phyloP scores from a whole-genome alignment of 2,113 vertebrate genomes.

The Arizona elegans region DNA sequence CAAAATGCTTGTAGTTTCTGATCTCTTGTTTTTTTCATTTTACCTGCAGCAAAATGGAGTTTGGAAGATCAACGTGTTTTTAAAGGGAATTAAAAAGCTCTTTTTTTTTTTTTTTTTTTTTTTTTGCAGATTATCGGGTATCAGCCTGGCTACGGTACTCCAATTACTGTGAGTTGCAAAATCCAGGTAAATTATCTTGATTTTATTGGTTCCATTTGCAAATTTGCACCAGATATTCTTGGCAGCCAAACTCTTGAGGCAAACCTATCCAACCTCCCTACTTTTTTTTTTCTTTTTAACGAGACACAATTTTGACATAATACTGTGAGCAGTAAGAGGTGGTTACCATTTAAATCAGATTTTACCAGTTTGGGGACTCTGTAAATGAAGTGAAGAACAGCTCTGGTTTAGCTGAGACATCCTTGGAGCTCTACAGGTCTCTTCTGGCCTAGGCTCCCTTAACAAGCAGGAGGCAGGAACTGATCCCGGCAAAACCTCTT shows the following conservation, averaged over 20 bases:
- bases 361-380: not conserved
- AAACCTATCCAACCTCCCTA: not conserved
- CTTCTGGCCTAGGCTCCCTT: no score
- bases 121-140: slow-evolving; percentile 88
- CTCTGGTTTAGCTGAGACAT: not conserved
- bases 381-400: not conserved
- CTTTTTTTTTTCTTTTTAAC: not conserved
- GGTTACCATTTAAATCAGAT: not conserved
- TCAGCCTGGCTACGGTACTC: slow-evolving; percentile 83
- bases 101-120: not conserved
- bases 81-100: not conserved
- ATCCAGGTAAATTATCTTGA: slow-evolving; percentile 76
- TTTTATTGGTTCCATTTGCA: fast-evolving
- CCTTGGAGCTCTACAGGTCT: no score
- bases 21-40: not conserved
- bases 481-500: no score
- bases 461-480: no score
- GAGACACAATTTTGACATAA: not conserved
- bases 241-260: not conserved
- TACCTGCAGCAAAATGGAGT: no score
- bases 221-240: fast-evolving
- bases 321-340: not conserved
- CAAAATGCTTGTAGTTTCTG: not conserved
- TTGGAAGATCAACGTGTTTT: not conserved
- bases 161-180: slow-evolving; percentile 85